These are phyloP conservation scores for Larimichthys polyactis DNA, from an alignment of 2,113 vertebrate species.

Conservation along the genomic window DNA sequence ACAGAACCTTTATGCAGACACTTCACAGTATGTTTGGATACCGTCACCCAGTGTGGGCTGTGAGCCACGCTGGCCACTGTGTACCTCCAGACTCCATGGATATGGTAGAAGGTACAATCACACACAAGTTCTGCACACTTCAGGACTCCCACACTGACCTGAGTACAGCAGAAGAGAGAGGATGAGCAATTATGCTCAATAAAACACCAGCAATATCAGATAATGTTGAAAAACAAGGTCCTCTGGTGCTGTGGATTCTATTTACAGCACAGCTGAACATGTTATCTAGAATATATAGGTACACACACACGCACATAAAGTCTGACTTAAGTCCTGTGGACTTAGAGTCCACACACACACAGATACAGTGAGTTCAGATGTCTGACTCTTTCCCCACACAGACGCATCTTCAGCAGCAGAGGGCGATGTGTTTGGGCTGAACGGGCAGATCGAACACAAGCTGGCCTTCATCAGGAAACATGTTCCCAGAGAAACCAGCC, in stretches of 20 bases:
- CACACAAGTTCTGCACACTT: background rate
- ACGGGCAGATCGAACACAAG: slow-evolving; percentile 94
- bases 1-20: slow-evolving; percentile 89
- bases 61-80: slow-evolving; percentile 94
- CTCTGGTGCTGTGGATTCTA: no score
- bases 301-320: no score
- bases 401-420: slow-evolving; percentile 81
- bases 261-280: no score
- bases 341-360: no score
- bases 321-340: no score
- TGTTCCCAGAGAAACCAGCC: slow-evolving; percentile 87
- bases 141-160: background rate
- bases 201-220: no score
- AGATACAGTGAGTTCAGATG: no score
- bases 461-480: slow-evolving; percentile 89
- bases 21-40: slow-evolving; percentile 84
- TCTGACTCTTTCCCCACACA: slow-evolving; percentile 49
- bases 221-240: no score
- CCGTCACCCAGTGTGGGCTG: slow-evolving; percentile 90
- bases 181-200: background rate
- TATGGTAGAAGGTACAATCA: slow-evolving; percentile 87
- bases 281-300: no score
- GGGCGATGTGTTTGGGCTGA: slow-evolving; percentile 91
- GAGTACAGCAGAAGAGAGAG: background rate
- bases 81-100: slow-evolving; percentile 87